Conservation (phyloP, 2,797 vertebrate species). For the Cyclopterus lumpus region DNA sequence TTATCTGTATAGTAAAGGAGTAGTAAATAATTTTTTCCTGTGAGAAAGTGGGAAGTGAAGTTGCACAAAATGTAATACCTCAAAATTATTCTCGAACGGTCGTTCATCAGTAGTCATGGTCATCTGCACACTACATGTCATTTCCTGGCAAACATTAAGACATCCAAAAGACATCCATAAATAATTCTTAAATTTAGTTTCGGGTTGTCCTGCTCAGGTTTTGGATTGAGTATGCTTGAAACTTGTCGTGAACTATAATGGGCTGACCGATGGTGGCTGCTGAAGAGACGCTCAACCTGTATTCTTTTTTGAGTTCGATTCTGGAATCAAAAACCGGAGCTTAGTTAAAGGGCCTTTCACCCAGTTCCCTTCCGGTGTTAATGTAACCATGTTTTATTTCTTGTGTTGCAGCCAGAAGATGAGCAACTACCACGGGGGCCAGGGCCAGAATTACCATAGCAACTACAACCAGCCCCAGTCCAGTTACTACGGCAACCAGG, state of each 20-base stretch:
- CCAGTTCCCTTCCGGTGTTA: background rate
- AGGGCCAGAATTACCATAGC: constrained; percentile 82
- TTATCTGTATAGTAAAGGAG: background rate
- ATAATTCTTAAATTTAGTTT: background rate
- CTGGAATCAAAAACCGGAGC: background rate
- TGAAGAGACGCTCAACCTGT: too few species aligned
- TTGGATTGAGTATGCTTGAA: background rate
- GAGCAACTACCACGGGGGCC: constrained; percentile 83
- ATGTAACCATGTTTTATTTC: background rate
- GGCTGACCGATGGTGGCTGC: background rate
- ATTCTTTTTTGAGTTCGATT: background rate
- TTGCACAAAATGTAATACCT: background rate
- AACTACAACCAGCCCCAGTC: constrained; percentile 82
- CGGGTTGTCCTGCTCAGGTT: background rate
- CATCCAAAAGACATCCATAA: too few species aligned
- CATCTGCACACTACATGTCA: background rate
- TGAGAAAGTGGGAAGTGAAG: background rate
- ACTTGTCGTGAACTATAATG: too few species aligned
- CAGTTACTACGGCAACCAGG: constrained; percentile 74
- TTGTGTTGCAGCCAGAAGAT: constrained; percentile 82
- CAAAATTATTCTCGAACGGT: background rate
- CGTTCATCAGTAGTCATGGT: too few species aligned
- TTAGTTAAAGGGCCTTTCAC: background rate
- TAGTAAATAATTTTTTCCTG: background rate
- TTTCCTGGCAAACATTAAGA: background rate